Evolutionary conservation across 1,140 invertebrate species (phyloP), one percentile per base, ranked within the genome.

Genomic region (Achatina immaculata): DNA sequence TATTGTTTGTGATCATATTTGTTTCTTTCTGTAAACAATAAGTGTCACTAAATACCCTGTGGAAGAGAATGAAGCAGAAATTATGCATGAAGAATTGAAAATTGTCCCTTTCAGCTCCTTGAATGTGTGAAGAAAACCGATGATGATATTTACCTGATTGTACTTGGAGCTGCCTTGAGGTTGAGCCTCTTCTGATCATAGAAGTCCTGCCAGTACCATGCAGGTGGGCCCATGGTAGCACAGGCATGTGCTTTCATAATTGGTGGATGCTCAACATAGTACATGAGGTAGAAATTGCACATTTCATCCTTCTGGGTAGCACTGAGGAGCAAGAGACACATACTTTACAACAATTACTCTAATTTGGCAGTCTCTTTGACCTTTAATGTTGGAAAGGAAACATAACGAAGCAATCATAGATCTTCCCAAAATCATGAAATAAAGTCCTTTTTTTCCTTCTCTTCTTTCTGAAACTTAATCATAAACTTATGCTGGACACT

Each of bases 271-370:
- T 86, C 78, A 11, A 86, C 85, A 79, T 87, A 90, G 81, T 89
- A 91, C 90, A 91, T 91, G 65, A 91, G 86, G 83, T 91, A 91
- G 83, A 91, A 90, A 81, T 91, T 91, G 68, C 90, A 91, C 90
- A 91, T 91, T 75, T 91, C 90, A 74, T 91, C 89, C 38, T 89
- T 88, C 51, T 88, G 86, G 0, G 89, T 90, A 16, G 88, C n/a
- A 48, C 90, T 90, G 84, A 4, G 83, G 79, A 78, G 11, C 11
- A 36, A 74, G 11, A 66, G 31, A n/a, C n/a, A n/a, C n/a, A n/a
- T n/a, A n/a, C n/a, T n/a, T n/a, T n/a, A n/a, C n/a, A n/a, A n/a
- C n/a, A n/a, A n/a, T n/a, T n/a, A n/a, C n/a, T n/a, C n/a, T n/a
- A n/a, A n/a, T n/a, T n/a, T n/a, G n/a, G n/a, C n/a, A n/a, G n/a